phyloP scores from a whole-genome alignment of 2,888 invertebrate species.

The Ramazzottius varieornatus region DNA sequence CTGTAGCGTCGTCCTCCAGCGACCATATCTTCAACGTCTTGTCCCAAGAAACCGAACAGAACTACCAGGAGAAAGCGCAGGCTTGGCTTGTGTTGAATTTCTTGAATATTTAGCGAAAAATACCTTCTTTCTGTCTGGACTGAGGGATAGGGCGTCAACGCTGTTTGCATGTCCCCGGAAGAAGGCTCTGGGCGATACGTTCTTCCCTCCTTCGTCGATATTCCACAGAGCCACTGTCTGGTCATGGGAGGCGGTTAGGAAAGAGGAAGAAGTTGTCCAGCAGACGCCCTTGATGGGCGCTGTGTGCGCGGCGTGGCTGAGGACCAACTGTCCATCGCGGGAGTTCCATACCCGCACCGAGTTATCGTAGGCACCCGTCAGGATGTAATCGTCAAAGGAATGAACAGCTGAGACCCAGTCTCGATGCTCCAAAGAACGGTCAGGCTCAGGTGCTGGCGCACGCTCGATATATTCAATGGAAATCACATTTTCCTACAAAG shows the following conservation, averaged over 20 bases:
- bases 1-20: not conserved
- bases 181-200: not conserved
- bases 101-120: not conserved
- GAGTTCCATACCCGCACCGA: slow-evolving; percentile 18
- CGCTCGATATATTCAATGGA: slow-evolving; percentile 72
- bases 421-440: slow-evolving; percentile 71
- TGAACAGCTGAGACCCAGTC: slow-evolving; percentile 88
- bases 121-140: slow-evolving; percentile 15
- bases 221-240: slow-evolving; percentile 70
- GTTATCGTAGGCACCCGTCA: slow-evolving; percentile 23
- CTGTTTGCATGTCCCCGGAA: slow-evolving; percentile 19
- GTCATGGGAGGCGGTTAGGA: slow-evolving; percentile 50
- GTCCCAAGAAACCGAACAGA: slow-evolving; percentile 41
- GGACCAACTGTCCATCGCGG: not conserved
- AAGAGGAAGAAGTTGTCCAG: not conserved
- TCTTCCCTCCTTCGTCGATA: slow-evolving; percentile 23
- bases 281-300: not conserved
- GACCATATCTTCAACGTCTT: slow-evolving; percentile 74
- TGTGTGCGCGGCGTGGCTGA: not conserved
- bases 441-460: slow-evolving; percentile 66
- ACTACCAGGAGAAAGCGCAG: not conserved
- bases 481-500: slow-evolving; percentile 41
- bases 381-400: slow-evolving; percentile 10
- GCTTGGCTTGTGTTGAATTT: too few relatives aligned
- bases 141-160: slow-evolving; percentile 20